phyloP scores from a whole-genome alignment of 1,140 invertebrate species.

The Lethrus apterus region DNA sequence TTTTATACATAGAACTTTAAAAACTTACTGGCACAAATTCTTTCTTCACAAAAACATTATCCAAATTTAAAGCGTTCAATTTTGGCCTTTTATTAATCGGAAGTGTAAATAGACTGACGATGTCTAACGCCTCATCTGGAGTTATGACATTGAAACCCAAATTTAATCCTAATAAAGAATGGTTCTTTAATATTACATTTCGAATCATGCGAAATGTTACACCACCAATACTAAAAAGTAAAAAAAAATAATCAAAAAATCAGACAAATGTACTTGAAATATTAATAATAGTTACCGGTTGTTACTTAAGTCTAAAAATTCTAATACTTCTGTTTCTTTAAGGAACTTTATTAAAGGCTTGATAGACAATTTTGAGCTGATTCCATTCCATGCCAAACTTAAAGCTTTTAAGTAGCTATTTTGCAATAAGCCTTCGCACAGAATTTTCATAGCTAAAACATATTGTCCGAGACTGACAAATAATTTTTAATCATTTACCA shows the following conservation, averaged over 20 bases:
- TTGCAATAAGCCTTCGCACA: constrained; percentile 19
- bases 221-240: constrained; percentile 22
- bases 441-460: constrained; percentile 22
- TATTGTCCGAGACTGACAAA: background rate
- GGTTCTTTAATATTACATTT: constrained; percentile 32
- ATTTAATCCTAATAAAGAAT: constrained; percentile 37
- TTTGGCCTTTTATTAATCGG: constrained; percentile 14
- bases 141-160: constrained; percentile 43
- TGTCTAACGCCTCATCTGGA: constrained; percentile 34
- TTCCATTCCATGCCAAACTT: constrained; percentile 34
- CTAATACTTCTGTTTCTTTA: constrained; percentile 20
- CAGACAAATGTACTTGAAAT: background rate
- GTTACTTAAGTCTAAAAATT: constrained; percentile 31
- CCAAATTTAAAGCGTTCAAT: constrained; percentile 39
- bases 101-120: constrained; percentile 21
- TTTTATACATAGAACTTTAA: background rate
- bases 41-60: constrained; percentile 41
- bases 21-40: constrained; percentile 28
- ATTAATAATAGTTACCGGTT: constrained; percentile 27
- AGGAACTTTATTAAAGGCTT: constrained; percentile 24
- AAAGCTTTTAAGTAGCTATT: constrained; percentile 24
- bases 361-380: constrained; percentile 17
- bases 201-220: constrained; percentile 17
- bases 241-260: too few species aligned
- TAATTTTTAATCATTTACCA: background rate